Base-by-base conservation (phyloP, 2,113 vertebrate genomes). In the Zapornia atra region DNA sequence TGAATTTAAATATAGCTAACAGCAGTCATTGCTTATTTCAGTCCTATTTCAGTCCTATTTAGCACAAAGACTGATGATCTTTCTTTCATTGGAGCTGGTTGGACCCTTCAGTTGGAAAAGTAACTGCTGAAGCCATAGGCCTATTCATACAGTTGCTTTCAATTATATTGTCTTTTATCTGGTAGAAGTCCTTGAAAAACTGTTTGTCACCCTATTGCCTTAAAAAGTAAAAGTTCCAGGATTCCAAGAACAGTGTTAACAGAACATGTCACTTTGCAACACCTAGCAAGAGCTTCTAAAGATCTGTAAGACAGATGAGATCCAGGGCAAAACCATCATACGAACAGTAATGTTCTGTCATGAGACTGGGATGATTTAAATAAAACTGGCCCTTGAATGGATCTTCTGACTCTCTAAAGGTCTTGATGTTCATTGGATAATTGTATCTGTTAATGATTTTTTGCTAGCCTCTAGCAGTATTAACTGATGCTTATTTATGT, bases 1-100 rank as follows among this genome's bases (percentile, higher is more conserved):
- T 79, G 80, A 95, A 93, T 94, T 94, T 90, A 92, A 93, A 93
- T 86, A 86, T 48, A 88, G 88, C 44, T 71, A 83, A 93, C 79
- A 63, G 48, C 50, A 88, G 65, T 78, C 17, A 81, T 94, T 94
- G 82, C 83, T 95, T 91, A 51, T 88, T 90, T 91, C 61, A 82
- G 24, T 54, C 82, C 75, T 91, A 51, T 88, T 90, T 91, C 61
- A 82, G 24, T 54, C 82, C 75, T 90, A 40, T 92, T 94, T 96
- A 82, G 91, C 69, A 93, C 48, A 63, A 84, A 82, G 76, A 57
- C 53, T 60, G 64, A 70, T 73, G 42, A 31, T 82, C 29, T 85
- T 78, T 94, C 48, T 93, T 69, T 83, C 68, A 68, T 46, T 90
- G 56, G 79, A 88, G n/a, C n/a, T 93, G 60, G 26, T 81, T 92